Conservation (phyloP, 2,113 vertebrate species). For the Phylloscopus whistleri region DNA sequence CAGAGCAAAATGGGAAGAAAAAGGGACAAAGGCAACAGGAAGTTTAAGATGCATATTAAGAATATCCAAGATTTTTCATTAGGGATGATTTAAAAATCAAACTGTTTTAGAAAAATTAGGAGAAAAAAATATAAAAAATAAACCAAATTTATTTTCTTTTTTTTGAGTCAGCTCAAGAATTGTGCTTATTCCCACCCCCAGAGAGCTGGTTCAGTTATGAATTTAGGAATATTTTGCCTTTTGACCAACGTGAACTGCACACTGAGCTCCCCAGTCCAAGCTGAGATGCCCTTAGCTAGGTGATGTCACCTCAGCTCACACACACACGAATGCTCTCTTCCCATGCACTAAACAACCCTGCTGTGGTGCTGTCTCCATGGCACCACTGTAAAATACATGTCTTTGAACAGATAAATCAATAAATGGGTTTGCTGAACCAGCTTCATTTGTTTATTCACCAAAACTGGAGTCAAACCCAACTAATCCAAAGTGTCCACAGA, state of each 20-base stretch:
- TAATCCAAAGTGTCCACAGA: not conserved
- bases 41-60: not conserved
- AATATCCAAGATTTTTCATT: not conserved
- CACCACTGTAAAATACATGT: constrained; percentile 24
- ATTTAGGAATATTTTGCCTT: not conserved
- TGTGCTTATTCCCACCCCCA: not conserved
- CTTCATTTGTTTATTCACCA: constrained; percentile 7
- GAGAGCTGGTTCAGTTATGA: not conserved
- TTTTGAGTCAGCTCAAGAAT: not conserved
- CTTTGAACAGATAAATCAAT: constrained; percentile 28
- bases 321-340: not conserved
- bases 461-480: not conserved
- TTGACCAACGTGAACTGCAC: not conserved
- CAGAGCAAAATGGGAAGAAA: not conserved
- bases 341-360: not conserved
- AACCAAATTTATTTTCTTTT: not conserved
- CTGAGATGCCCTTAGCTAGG: not conserved
- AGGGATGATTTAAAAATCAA: not conserved
- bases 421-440: constrained; percentile 39
- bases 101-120: constrained; percentile 15
- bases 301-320: not conserved
- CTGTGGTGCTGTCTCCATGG: not conserved
- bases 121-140: not conserved
- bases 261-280: not conserved
- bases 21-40: not conserved